Percentiles rank a stretch among this genome's conserved stretches.
These are phyloP conservation scores for Eospalax fontanierii DNA, from an alignment of 2,797 vertebrate species.

Conservation along the genomic window DNA sequence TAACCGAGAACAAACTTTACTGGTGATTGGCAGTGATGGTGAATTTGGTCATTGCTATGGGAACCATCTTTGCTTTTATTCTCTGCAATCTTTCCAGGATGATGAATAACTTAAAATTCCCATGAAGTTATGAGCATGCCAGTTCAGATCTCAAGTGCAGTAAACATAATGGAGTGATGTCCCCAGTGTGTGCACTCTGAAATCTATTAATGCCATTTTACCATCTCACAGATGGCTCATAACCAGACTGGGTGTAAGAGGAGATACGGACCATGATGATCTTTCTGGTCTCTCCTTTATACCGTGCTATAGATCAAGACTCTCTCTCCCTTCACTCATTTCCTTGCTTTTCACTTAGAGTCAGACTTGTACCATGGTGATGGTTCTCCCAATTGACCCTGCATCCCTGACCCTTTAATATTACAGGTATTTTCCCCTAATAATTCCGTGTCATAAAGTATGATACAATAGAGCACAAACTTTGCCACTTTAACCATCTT, in stretches of 20 bases:
- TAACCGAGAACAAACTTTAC: slow-evolving; percentile 26
- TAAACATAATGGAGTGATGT: not conserved
- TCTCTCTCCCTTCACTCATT: not conserved
- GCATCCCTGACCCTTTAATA: not conserved
- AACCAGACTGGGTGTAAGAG: not conserved
- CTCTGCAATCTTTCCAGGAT: not conserved
- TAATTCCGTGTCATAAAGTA: not conserved
- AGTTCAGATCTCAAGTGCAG: not conserved
- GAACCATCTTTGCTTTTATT: not conserved
- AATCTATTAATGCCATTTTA: not conserved
- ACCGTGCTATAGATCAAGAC: not conserved
- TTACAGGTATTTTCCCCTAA: not conserved
- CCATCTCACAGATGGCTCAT: not conserved
- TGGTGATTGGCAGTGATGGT: not conserved
- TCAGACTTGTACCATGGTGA: not conserved
- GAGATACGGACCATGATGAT: not conserved
- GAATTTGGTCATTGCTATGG: slow-evolving; percentile 7
- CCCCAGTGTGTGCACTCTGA: not conserved
- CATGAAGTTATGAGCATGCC: not conserved
- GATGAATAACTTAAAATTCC: not conserved
- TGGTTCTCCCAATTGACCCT: not conserved
- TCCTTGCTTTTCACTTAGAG: not conserved
- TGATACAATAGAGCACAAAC: not conserved
- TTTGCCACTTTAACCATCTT: not conserved
- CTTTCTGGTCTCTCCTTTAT: not conserved